These are phyloP conservation scores for Athalia cordata DNA, from an alignment of 2,888 invertebrate genomes.

Conservation along the genomic window DNA sequence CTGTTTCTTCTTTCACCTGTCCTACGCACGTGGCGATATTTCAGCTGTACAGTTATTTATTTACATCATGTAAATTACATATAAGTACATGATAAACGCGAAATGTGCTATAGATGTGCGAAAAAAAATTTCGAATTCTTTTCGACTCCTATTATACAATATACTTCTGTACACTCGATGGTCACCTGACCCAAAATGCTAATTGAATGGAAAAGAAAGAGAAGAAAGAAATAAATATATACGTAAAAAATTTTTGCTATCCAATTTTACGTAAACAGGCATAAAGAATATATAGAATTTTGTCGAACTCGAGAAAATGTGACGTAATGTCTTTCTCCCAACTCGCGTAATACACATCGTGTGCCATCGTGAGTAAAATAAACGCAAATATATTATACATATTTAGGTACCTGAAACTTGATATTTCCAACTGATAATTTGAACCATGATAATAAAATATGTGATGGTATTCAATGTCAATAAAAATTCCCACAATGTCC, in stretches of 20 bases:
- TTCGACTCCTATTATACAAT: background rate
- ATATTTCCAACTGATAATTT: background rate
- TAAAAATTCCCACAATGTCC: no score
- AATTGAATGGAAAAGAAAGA: background rate
- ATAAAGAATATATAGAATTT: constrained; percentile 25
- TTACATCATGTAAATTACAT: background rate
- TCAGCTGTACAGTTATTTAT: no score
- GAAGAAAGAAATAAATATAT: background rate
- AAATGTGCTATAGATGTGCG: constrained; percentile 2
- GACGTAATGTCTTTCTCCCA: constrained; percentile 32
- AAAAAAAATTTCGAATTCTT: constrained; percentile 13
- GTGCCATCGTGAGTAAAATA: background rate
- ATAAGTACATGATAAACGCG: background rate
- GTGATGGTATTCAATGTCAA: no score
- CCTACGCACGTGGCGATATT: no score
- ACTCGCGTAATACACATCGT: constrained; percentile 10
- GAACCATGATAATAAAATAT: no score
- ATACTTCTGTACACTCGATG: background rate
- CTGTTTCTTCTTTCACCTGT: no score
- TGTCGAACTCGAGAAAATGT: background rate
- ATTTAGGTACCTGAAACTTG: background rate
- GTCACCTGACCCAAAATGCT: constrained; percentile 34
- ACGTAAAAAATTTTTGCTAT: background rate
- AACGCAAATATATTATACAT: background rate
- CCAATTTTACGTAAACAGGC: constrained; percentile 34